A percentile compares a stretch with the other conserved stretches of the same genome.
These are phyloP conservation scores for Megalonaias nervosa DNA, from an alignment of 1,140 invertebrate species.

Conservation along the genomic window DNA sequence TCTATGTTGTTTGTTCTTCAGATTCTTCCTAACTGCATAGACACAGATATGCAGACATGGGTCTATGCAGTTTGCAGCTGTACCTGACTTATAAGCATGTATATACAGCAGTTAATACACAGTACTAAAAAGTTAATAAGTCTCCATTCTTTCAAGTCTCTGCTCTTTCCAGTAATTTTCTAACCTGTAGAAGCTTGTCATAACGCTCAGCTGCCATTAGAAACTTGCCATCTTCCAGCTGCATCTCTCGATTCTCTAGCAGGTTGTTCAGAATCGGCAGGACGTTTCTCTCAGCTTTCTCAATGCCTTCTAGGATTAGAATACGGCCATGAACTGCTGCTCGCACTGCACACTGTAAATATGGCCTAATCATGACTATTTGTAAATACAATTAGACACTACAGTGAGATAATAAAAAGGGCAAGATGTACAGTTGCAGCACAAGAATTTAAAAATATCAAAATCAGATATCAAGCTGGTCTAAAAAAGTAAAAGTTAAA, in stretches of 20 bases:
- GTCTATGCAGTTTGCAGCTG: too few species aligned
- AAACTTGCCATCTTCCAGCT: conserved; percentile 96
- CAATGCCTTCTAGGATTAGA: conserved; percentile 95
- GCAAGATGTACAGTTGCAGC: neutral
- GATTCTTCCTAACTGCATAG: too few species aligned
- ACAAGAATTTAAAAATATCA: neutral
- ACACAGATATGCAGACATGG: too few species aligned
- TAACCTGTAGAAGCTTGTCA: conserved; percentile 89
- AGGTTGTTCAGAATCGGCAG: conserved; percentile 98
- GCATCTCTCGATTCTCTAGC: conserved; percentile 99
- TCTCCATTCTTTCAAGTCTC: too few species aligned
- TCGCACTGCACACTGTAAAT: conserved; percentile 85
- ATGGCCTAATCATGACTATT: conserved; percentile 3
- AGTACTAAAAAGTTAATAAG: too few species aligned
- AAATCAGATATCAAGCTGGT: neutral
- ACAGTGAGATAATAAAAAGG: neutral
- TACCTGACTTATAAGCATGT: too few species aligned
- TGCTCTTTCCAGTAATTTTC: neutral
- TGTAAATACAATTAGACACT: too few species aligned
- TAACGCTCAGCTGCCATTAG: conserved; percentile 90
- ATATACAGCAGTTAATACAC: too few species aligned
- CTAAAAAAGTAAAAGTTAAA: too few species aligned
- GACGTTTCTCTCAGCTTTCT: conserved; percentile 98
- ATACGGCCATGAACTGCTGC: conserved; percentile 91
- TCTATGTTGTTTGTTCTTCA: too few species aligned